Conservation (phyloP, 1,140 invertebrate genomes). For the Latrodectus geometricus region DNA sequence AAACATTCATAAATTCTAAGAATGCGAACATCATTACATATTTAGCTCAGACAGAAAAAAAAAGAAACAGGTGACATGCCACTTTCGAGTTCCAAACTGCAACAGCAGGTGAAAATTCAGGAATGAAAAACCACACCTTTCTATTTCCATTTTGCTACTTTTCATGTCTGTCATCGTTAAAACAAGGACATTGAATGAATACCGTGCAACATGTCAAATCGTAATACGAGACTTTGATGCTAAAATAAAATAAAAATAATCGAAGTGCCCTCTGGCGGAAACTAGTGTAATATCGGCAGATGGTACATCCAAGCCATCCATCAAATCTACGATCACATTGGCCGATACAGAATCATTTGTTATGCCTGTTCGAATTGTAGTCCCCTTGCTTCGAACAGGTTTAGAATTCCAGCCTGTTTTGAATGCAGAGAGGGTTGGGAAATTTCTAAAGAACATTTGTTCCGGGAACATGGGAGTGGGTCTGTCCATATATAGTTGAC, state of each 20-base stretch:
- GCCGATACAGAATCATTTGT: slow-evolving; percentile 29
- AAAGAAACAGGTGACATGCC: too few relatives aligned
- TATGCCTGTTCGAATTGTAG: slow-evolving; percentile 14
- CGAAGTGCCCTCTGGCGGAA: neutral
- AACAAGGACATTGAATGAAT: neutral
- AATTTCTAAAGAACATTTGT: neutral
- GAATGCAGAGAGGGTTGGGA: neutral
- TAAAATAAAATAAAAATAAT: neutral
- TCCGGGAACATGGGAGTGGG: too few relatives aligned
- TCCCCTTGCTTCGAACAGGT: neutral
- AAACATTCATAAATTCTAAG: too few relatives aligned
- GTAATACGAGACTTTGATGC: neutral
- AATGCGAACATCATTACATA: too few relatives aligned
- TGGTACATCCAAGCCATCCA: slow-evolving; percentile 7
- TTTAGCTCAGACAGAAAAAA: too few relatives aligned
- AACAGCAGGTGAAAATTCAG: neutral
- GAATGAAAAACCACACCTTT: neutral
- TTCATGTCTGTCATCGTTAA: neutral
- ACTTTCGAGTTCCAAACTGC: neutral
- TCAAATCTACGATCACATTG: neutral
- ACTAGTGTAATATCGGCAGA: slow-evolving; percentile 3
- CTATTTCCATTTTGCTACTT: neutral
- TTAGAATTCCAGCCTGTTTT: neutral
- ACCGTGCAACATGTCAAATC: slow-evolving; percentile 9
- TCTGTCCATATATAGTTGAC: too few relatives aligned